Percentiles rank a stretch among this genome's conserved stretches.
These are phyloP conservation scores for Hirudinaria manillensis DNA, from an alignment of 2,888 invertebrate genomes.

Conservation along the genomic window DNA sequence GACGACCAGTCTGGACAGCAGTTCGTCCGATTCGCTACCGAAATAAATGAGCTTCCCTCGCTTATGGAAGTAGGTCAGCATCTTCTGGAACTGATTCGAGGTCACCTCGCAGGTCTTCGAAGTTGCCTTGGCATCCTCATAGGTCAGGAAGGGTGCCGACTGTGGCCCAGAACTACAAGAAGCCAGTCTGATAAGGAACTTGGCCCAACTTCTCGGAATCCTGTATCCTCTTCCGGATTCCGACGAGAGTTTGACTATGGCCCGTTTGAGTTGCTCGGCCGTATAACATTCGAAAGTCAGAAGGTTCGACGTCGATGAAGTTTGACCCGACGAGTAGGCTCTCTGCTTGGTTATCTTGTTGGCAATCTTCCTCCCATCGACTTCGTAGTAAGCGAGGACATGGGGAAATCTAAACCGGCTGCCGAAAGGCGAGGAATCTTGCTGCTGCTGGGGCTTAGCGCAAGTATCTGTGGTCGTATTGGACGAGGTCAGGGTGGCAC, in stretches of 20 bases:
- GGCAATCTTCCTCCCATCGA: constrained; percentile 40
- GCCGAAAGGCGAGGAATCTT: constrained; percentile 15
- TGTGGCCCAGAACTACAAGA: constrained; percentile 26
- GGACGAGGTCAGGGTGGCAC: constrained; percentile 23
- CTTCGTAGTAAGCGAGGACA: constrained; percentile 39
- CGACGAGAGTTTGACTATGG: constrained; percentile 37
- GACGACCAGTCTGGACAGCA: constrained; percentile 39
- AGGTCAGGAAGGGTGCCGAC: constrained; percentile 38
- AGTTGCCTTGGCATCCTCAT: constrained; percentile 39
- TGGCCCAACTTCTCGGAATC: constrained; percentile 39
- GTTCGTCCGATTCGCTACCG: constrained; percentile 36
- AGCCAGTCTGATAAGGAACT: constrained; percentile 38
- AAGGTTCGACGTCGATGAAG: neutral
- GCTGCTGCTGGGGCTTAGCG: neutral
- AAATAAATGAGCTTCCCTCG: constrained; percentile 41
- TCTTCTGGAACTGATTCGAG: constrained; percentile 38
- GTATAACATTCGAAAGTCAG: constrained; percentile 24
- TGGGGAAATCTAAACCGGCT: constrained; percentile 37
- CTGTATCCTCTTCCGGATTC: constrained; percentile 33
- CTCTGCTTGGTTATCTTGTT: constrained; percentile 33
- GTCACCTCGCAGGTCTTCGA: constrained; percentile 40
- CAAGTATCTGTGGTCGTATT: constrained; percentile 11
- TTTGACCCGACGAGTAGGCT: constrained; percentile 7
- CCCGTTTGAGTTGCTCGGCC: constrained; percentile 41
- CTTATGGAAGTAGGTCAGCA: constrained; percentile 40